Evolutionary conservation across 2,888 invertebrate genomes (phyloP).

Genomic region (Carcina quercana): DNA sequence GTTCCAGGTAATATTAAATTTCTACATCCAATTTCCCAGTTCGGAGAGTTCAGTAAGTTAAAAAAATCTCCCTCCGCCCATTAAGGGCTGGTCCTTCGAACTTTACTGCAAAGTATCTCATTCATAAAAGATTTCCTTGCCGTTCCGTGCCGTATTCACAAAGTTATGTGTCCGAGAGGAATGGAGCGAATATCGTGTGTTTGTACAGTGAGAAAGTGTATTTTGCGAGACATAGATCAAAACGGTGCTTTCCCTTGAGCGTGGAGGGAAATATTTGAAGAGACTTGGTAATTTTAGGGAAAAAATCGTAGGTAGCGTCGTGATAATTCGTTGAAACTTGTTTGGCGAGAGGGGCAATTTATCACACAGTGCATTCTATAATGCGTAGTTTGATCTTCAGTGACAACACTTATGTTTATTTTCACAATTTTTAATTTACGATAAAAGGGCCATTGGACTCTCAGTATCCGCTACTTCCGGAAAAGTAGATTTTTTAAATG

Average conservation of each 20-base stretch:
- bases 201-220: constrained; percentile 45
- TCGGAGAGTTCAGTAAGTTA: constrained; percentile 32
- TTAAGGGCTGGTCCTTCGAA: constrained; percentile 25
- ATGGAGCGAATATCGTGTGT: constrained; percentile 40
- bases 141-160: constrained; percentile 33
- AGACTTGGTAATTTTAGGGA: too few relatives aligned
- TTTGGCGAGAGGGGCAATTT: too few relatives aligned
- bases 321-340: too few relatives aligned
- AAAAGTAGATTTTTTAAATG: too few relatives aligned
- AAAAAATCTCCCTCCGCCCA: constrained; percentile 25
- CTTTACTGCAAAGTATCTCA: constrained; percentile 27
- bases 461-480: too few relatives aligned
- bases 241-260: constrained; percentile 49
- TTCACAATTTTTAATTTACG: too few relatives aligned
- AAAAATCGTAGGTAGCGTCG: too few relatives aligned
- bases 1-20: constrained; percentile 52
- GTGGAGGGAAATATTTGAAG: constrained; percentile 51
- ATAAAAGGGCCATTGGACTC: too few relatives aligned
- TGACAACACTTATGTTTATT: too few relatives aligned
- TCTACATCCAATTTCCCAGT: constrained; percentile 20
- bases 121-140: constrained; percentile 44
- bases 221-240: constrained; percentile 55
- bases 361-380: too few relatives aligned
- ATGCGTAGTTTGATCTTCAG: too few relatives aligned
- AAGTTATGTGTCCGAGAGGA: constrained; percentile 43